A percentile compares a stretch with the other conserved stretches of the same genome.
phyloP scores from a whole-genome alignment of 2,113 vertebrate species.

The human (Homo sapiens) region DNA sequence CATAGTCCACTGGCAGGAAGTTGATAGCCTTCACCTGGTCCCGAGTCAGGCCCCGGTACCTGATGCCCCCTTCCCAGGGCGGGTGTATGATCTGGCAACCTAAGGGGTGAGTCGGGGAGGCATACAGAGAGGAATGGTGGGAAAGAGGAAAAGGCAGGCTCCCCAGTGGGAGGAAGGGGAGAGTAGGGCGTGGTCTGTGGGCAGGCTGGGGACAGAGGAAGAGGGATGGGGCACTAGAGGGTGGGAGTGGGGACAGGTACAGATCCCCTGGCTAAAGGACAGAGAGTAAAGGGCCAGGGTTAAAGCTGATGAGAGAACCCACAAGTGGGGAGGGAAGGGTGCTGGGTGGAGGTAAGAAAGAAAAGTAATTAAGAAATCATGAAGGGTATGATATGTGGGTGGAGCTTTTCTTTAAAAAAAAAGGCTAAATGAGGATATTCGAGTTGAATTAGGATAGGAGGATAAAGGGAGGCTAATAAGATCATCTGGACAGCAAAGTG shows the following conservation, averaged over 20 bases:
- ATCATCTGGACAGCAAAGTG: background rate
- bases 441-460: background rate
- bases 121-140: background rate
- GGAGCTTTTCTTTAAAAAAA: background rate
- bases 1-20: constrained; percentile 94
- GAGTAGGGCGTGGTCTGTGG: constrained; percentile 8
- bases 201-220: background rate
- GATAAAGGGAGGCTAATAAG: background rate
- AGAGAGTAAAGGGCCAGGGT: background rate
- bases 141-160: background rate
- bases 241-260: background rate
- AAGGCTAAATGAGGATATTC: background rate
- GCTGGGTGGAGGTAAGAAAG: background rate
- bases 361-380: background rate
- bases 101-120: constrained; percentile 20
- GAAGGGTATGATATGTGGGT: background rate
- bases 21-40: constrained; percentile 91
- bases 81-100: constrained; percentile 96
- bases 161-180: background rate
- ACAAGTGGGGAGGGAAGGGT: background rate
- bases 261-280: background rate
- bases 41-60: constrained; percentile 95
- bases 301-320: background rate
- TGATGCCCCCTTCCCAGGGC: constrained; percentile 94
- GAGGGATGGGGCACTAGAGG: no score